Conservation (phyloP, 2,113 vertebrate species). For the Dasyornis broadbenti region DNA sequence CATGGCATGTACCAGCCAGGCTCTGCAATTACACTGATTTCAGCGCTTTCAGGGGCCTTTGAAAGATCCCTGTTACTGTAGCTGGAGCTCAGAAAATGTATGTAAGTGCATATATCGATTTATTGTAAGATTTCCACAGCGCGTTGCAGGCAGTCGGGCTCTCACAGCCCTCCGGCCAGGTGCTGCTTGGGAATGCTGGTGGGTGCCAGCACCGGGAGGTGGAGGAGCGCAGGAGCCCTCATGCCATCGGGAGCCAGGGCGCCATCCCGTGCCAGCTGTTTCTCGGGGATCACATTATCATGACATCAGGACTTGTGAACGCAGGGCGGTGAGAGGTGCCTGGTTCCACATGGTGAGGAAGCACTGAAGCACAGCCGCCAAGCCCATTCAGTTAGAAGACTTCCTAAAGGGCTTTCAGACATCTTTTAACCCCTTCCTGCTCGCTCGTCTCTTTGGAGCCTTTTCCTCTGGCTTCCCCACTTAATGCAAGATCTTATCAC, state of each 20-base stretch:
- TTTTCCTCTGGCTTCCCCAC: background rate
- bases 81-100: rapidly evolving
- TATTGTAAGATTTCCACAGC: rapidly evolving
- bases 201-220: background rate
- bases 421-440: slow-evolving; percentile 40
- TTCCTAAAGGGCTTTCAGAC: slow-evolving; percentile 40
- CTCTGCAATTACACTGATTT: background rate
- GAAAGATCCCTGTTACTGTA: background rate
- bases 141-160: background rate
- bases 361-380: slow-evolving; percentile 30
- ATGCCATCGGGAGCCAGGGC: background rate
- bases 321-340: background rate
- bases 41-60: background rate
- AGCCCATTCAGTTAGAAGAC: slow-evolving; percentile 23
- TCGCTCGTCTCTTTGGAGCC: background rate
- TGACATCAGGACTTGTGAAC: background rate
- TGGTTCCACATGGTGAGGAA: background rate
- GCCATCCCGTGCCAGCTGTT: background rate
- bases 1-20: rapidly evolving
- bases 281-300: background rate
- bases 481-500: background rate
- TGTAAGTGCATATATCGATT: rapidly evolving
- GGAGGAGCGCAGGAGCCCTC: background rate
- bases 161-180: background rate
- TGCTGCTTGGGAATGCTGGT: background rate